A percentile compares a stretch with the other conserved stretches of the same genome.
Conservation (phyloP, 2,888 invertebrate genomes). For the Caradrina clavipalpis region DNA sequence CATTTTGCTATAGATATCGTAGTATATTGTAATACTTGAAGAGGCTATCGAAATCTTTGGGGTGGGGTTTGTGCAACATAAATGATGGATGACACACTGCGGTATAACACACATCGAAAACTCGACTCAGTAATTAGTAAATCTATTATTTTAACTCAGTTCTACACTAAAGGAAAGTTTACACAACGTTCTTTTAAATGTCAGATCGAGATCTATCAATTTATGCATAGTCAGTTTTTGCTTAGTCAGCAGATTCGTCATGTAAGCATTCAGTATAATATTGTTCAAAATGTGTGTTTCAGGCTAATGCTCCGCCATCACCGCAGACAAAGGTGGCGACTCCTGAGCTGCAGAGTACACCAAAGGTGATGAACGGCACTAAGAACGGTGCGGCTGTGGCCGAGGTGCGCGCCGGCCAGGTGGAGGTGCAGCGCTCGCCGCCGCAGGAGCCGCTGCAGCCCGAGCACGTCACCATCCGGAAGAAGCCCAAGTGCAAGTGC, state of each 20-base stretch:
- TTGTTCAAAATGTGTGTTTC: constrained; percentile 47
- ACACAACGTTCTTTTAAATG: neutral
- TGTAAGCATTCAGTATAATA: neutral
- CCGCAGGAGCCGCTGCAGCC: constrained; percentile 95
- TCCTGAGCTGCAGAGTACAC: constrained; percentile 79
- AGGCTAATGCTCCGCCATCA: constrained; percentile 84
- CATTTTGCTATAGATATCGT: constrained; percentile 34
- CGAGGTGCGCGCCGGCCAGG: constrained; percentile 87
- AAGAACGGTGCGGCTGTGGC: constrained; percentile 85
- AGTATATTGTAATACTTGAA: constrained; percentile 1
- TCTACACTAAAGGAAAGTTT: neutral
- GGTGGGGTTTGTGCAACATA: too few species aligned
- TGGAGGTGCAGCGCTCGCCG: constrained; percentile 94
- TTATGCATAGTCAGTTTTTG: too few species aligned
- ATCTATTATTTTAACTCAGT: neutral
- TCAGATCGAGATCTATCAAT: neutral
- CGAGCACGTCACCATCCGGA: constrained; percentile 97
- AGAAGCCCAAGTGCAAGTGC: constrained; percentile 98
- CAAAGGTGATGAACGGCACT: constrained; percentile 86
- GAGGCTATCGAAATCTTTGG: too few species aligned
- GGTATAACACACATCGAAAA: too few species aligned
- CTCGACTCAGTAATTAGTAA: neutral
- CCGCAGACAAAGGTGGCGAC: constrained; percentile 81
- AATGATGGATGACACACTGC: too few species aligned
- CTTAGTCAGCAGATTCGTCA: neutral